Conservation (phyloP, 2,888 invertebrate species). For the Caenorhabditis sp. region DNA sequence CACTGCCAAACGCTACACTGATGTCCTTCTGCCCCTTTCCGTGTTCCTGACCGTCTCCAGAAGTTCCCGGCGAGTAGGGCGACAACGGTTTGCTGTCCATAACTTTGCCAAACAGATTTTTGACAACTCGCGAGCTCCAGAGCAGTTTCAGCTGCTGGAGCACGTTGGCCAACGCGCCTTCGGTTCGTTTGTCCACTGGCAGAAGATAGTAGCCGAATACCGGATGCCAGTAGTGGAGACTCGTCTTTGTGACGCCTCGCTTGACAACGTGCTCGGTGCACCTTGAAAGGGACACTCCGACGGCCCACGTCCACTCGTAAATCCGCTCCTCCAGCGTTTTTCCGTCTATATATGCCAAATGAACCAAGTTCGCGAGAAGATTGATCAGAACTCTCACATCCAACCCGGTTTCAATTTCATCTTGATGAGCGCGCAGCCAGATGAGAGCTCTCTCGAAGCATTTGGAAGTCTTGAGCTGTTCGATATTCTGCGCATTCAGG, state of each 20-base stretch:
- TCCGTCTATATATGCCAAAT: constrained; percentile 75
- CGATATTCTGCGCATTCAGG: constrained; percentile 65
- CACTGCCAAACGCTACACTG: constrained; percentile 63
- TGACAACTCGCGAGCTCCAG: constrained; percentile 86
- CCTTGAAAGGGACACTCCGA: constrained; percentile 64
- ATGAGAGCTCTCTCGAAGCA: constrained; percentile 64
- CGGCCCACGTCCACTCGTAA: constrained; percentile 71
- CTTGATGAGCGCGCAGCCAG: constrained; percentile 63
- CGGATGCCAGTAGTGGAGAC: constrained; percentile 92
- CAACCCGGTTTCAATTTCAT: constrained; percentile 56
- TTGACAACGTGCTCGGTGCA: constrained; percentile 68
- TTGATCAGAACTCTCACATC: constrained; percentile 67
- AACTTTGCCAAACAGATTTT: constrained; percentile 40
- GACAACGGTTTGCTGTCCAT: constrained; percentile 26
- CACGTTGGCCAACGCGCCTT: constrained; percentile 88
- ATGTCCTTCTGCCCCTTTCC: constrained; percentile 61
- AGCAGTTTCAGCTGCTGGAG: constrained; percentile 88
- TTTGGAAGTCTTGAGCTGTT: constrained; percentile 48
- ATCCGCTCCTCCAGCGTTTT: constrained; percentile 58
- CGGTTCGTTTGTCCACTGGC: constrained; percentile 86
- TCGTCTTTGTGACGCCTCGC: constrained; percentile 42
- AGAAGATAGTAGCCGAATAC: constrained; percentile 88
- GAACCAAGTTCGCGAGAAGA: constrained; percentile 79
- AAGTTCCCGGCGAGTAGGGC: neutral
- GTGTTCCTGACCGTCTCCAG: neutral